These are phyloP conservation scores for Oncorhynchus tshawytscha DNA, from an alignment of 2,113 vertebrate species.

Conservation along the genomic window DNA sequence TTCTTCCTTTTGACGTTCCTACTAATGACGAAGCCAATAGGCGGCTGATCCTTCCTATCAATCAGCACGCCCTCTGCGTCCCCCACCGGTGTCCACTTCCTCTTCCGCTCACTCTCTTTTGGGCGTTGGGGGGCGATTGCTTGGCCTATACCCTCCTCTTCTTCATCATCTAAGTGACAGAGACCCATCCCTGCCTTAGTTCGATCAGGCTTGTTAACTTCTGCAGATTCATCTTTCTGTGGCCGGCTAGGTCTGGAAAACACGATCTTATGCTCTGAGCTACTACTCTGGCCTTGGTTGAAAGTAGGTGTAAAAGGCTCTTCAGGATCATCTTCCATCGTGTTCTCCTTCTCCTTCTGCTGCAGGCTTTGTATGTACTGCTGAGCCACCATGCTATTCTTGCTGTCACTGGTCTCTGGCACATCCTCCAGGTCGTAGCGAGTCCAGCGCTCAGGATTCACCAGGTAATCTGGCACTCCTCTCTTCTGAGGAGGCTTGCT, in stretches of 20 bases:
- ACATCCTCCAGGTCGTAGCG: slow-evolving; percentile 86
- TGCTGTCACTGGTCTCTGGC: slow-evolving; percentile 74
- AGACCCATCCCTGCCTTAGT: slow-evolving; percentile 35
- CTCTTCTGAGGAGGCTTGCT: slow-evolving; percentile 22
- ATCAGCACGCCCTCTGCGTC: not conserved
- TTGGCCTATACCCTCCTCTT: not conserved
- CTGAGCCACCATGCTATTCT: slow-evolving; percentile 76
- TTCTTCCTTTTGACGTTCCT: slow-evolving; percentile 81
- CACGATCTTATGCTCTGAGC: slow-evolving; percentile 74
- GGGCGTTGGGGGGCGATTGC: not conserved
- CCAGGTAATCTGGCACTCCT: slow-evolving; percentile 82
- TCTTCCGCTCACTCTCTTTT: slow-evolving; percentile 24
- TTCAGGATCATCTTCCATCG: slow-evolving; percentile 9
- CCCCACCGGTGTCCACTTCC: slow-evolving; percentile 18
- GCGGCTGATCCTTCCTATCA: not conserved
- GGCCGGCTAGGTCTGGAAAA: slow-evolving; percentile 78
- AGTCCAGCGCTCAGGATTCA: slow-evolving; percentile 91
- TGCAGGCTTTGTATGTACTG: slow-evolving; percentile 76
- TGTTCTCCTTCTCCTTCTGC: slow-evolving; percentile 31
- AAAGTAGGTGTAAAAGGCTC: slow-evolving; percentile 61
- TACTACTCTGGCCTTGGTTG: slow-evolving; percentile 80
- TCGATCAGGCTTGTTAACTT: slow-evolving; percentile 7
- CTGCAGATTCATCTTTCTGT: slow-evolving; percentile 42
- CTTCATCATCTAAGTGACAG: not conserved
- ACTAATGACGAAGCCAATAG: slow-evolving; percentile 73